phyloP scores from a whole-genome alignment of 2,797 vertebrate species.

The Cirrhinus mrigala region DNA sequence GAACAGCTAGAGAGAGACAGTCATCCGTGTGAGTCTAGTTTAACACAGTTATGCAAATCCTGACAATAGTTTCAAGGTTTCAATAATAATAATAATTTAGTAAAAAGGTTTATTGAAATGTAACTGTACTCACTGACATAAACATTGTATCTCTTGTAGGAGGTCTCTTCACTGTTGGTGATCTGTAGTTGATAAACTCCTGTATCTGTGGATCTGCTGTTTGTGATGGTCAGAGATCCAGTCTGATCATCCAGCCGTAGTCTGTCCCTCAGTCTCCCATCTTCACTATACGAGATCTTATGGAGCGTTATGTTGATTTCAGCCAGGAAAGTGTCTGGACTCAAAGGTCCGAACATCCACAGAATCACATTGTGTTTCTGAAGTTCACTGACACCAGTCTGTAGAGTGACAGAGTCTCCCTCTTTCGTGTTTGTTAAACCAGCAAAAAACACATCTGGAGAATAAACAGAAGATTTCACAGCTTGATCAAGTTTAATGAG shows the following conservation, averaged over 20 bases:
- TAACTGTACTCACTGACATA: neutral
- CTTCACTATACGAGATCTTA: neutral
- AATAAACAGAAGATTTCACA: neutral
- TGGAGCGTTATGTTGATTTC: neutral
- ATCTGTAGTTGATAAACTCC: constrained; percentile 22
- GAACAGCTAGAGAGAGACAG: neutral
- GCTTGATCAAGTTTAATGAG: neutral
- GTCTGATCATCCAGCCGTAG: neutral
- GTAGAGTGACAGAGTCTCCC: neutral
- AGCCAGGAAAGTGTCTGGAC: neutral
- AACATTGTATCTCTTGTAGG: neutral
- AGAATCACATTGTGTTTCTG: neutral
- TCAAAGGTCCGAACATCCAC: neutral
- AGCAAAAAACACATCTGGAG: constrained; percentile 27
- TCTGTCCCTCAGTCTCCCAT: neutral
- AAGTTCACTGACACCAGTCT: neutral
- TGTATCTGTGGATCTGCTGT: neutral
- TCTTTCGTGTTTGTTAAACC: constrained; percentile 2
- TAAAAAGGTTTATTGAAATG: neutral
- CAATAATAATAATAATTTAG: too few species aligned
- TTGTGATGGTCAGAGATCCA: neutral
- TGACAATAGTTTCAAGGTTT: too few species aligned
- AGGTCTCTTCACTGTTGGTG: neutral
- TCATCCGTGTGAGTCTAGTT: neutral
- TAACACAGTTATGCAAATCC: too few species aligned